Evolutionary conservation across 2,797 vertebrate genomes (phyloP).

Genomic region (Sciurus vulgaris): DNA sequence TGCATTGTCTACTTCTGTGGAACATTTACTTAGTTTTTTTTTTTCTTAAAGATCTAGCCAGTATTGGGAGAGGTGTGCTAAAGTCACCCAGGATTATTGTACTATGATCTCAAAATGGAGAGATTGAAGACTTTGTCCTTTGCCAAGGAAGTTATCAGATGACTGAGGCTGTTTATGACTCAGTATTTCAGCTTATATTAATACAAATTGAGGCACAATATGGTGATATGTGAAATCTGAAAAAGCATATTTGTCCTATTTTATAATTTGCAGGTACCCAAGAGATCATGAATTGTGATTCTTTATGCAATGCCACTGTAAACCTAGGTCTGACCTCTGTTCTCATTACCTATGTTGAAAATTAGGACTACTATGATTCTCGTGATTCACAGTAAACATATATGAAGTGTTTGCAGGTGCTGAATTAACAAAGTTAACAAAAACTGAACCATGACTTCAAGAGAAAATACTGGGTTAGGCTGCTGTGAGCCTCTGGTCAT

Average conservation of each 20-base stretch:
- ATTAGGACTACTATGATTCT: not conserved
- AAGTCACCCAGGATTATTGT: no score
- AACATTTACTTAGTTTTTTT: no score
- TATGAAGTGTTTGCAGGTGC: not conserved
- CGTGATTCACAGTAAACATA: not conserved
- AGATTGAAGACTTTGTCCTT: not conserved
- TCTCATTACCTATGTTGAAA: conserved; percentile 12
- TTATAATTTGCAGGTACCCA: not conserved
- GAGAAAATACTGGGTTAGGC: not conserved
- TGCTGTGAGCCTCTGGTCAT: not conserved
- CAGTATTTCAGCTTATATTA: not conserved
- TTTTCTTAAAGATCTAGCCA: no score
- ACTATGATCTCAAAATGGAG: not conserved
- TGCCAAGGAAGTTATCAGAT: not conserved
- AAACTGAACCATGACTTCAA: not conserved
- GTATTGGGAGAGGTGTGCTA: no score
- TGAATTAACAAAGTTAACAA: not conserved
- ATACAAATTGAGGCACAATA: not conserved
- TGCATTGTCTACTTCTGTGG: no score
- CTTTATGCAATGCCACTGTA: not conserved
- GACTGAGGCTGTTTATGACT: not conserved
- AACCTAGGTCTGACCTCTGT: not conserved
- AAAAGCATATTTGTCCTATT: not conserved
- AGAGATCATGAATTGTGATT: not conserved
- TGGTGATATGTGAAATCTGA: not conserved